Percentiles rank a stretch among this genome's conserved stretches.
Evolutionary conservation across 2,797 vertebrate genomes (phyloP).

Genomic region (Rhinatrema bivittatum): DNA sequence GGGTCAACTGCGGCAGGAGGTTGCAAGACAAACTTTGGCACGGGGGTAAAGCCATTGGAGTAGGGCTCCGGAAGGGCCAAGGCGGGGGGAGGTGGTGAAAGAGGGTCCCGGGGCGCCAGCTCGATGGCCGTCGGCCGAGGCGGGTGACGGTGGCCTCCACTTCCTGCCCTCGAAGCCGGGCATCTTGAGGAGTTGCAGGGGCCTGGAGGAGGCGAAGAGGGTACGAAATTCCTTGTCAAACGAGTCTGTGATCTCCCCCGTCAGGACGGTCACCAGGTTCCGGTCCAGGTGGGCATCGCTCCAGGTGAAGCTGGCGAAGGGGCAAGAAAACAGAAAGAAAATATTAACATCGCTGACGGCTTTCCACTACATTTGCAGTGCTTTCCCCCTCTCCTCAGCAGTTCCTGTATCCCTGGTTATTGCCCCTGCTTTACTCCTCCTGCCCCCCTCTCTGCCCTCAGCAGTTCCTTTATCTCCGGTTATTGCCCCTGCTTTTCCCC

Average conservation of each 20-base stretch:
- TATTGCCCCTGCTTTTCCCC: not conserved
- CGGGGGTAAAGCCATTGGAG: constrained; percentile 9
- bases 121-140: too few relatives aligned
- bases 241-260: constrained; percentile 53
- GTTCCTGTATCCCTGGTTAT: not conserved
- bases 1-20: too few relatives aligned
- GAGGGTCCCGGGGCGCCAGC: not conserved
- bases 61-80: not conserved
- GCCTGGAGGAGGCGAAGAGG: constrained; percentile 67
- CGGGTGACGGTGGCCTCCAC: too few relatives aligned
- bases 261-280: constrained; percentile 71
- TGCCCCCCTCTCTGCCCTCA: not conserved
- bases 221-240: constrained; percentile 78
- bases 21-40: constrained; percentile 2
- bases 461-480: not conserved
- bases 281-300: constrained; percentile 75
- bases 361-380: too few relatives aligned
- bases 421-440: not conserved
- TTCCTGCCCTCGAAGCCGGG: too few relatives aligned
- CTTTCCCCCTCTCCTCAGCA: too few relatives aligned
- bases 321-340: too few relatives aligned
- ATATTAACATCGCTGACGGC: not conserved
- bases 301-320: constrained; percentile 69
- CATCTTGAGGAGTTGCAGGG: too few relatives aligned
- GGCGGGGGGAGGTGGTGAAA: constrained; percentile 8